Base-by-base conservation (phyloP, 2,888 invertebrate genomes). In the Scrobipalpa costella region DNA sequence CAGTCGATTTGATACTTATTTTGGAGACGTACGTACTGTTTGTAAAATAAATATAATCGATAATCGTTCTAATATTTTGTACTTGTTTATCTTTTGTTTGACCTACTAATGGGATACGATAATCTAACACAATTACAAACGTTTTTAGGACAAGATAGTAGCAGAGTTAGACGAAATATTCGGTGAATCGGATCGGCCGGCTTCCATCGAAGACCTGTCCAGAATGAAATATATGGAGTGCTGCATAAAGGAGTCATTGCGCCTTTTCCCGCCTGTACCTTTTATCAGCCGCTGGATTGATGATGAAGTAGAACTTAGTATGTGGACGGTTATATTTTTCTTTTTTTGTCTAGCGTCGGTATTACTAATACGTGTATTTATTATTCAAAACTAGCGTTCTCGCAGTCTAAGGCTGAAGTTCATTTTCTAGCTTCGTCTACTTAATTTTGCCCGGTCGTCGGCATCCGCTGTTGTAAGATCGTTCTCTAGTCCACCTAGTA, bases 231-330 rank as follows among this genome's bases (percentile, higher is more conserved):
- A 95, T 72, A 85, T 95, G 67, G 95, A 95, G 69, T 93, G 93
- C 70, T 95, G 94, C 69, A 94, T 95, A 58, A 95, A 95, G 76
- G 95, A 95, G 76, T 90, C 94, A 0, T 73, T 95, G 61, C 82
- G 95, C 58, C 77, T 95, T 9, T 94, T 93, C 69, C 95, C 95
- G 0, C 94, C 94, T 69, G 94, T 95, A 5, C 94, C 93, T 34
- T 92, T 94, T 71, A 92, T 95, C 71, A 92, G 93, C 1, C 92
- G 95, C 64, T 79, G 75, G 36, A 73, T 94, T 49, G 85, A 85
- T 0, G 93, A 94, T 75, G 92, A 93, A 68, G 84, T 94, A 11
- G 81, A 84, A 64, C 82, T 94, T 68, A 93, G 94, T 94, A 80
- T 80, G 87, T 75, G 9, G 11, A 0, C 7, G 9, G 9, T 27